phyloP scores from a whole-genome alignment of 2,888 invertebrate genomes.

The Papilio demoleus region DNA sequence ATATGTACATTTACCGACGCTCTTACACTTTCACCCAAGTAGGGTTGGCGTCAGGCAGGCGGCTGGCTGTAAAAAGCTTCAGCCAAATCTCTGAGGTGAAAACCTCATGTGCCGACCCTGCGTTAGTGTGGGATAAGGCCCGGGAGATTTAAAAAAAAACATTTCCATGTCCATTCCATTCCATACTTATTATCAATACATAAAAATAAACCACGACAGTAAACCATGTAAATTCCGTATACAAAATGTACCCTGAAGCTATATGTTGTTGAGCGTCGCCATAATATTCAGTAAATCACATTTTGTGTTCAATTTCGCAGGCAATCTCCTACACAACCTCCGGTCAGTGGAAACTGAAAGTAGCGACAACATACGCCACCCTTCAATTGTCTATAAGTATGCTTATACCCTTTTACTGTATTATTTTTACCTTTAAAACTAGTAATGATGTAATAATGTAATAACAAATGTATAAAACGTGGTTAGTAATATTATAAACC shows the following conservation, averaged over 20 bases:
- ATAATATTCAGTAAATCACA: slow-evolving; percentile 36
- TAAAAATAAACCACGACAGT: background rate
- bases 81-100: too few species aligned
- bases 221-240: slow-evolving; percentile 2
- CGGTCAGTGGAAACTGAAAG: slow-evolving; percentile 32
- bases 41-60: too few species aligned
- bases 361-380: slow-evolving; percentile 15
- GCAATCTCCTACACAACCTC: slow-evolving; percentile 38
- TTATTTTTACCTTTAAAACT: background rate
- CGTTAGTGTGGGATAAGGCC: too few species aligned
- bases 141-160: too few species aligned
- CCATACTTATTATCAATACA: background rate
- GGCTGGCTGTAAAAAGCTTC: too few species aligned
- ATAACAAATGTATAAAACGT: too few species aligned
- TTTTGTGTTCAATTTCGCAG: slow-evolving; percentile 32
- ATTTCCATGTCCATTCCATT: too few species aligned
- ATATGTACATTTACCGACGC: too few species aligned
- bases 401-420: background rate
- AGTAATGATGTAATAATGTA: too few species aligned
- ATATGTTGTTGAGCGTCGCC: background rate
- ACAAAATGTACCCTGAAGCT: background rate
- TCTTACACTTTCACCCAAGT: too few species aligned
- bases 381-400: slow-evolving; percentile 1
- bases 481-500: too few species aligned
- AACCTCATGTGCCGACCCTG: too few species aligned